Conservation (phyloP, 2,113 vertebrate species). For the Phalacrocorax aristotelis region DNA sequence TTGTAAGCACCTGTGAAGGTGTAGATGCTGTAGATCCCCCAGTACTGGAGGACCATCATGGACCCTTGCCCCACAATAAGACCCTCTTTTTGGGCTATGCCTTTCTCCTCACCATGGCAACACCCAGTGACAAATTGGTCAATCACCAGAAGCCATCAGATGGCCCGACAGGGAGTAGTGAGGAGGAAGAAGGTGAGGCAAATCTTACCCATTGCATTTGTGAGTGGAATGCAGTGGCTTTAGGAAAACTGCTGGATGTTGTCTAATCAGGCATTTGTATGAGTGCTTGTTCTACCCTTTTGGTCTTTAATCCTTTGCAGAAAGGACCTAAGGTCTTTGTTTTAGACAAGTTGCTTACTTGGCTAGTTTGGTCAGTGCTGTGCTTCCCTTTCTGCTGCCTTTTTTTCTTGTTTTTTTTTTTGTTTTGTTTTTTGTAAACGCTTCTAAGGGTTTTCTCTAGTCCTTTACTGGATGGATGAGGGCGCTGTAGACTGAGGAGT, state of each 20-base stretch:
- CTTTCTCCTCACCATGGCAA: conserved; percentile 92
- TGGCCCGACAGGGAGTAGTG: conserved; percentile 69
- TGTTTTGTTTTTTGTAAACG: neutral
- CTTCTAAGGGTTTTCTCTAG: neutral
- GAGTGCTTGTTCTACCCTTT: neutral
- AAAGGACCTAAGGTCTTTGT: neutral
- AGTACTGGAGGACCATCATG: conserved; percentile 75
- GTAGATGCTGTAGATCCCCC: conserved; percentile 69
- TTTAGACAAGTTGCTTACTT: neutral
- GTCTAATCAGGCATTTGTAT: neutral
- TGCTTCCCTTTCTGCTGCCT: too few species aligned
- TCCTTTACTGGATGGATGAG: neutral
- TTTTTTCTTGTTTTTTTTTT: too few species aligned
- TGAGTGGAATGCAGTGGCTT: neutral
- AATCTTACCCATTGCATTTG: neutral
- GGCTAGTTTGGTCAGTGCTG: too few species aligned
- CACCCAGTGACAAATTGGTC: conserved; percentile 80
- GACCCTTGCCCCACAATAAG: conserved; percentile 87
- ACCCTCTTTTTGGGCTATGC: conserved; percentile 94
- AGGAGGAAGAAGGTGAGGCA: conserved; percentile 88
- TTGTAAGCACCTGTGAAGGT: conserved; percentile 78
- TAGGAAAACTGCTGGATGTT: neutral
- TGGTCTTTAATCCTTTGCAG: neutral
- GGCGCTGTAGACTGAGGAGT: neutral
- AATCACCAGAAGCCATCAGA: conserved; percentile 72